Evolutionary conservation across 2,888 invertebrate species (phyloP), one percentile per base, ranked within the genome.

Genomic region (Julus scandinavius): DNA sequence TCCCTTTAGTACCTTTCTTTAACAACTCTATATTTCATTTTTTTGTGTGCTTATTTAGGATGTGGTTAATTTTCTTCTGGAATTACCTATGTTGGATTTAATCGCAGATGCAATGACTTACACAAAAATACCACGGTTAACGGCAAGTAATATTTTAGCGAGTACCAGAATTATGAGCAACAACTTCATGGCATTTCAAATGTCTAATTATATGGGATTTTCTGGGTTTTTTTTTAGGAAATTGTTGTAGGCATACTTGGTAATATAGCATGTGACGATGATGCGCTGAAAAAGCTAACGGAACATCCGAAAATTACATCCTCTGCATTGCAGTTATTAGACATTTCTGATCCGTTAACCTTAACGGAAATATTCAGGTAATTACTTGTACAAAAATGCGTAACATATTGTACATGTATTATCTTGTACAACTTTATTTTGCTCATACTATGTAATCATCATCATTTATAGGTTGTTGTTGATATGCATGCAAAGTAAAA

Each of bases 241-340:
- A 96, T 97, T 90, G 93, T 96, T 63, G 93, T 97, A 20, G 97
- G 97, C 7, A 96, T 97, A 88, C 93, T 97, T 89, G 96, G 95
- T 0, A 98, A 98, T 92, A 95, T 97, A 94, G 95, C 96, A 89
- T 95, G 95, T 90, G 94, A 95, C 89, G 93, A 94, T 89, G 93
- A 94, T 89, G 94, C 95, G 2, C 94, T 95, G 29, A 92, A 93
- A 87, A 92, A 93, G 41, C 92, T 95, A 17, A 93, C 95, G 49
- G 92, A 93, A 38, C 93, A 94, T 90, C 93, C 94, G 17, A 93
- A 94, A 49, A 93, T 95, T 49, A 92, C 96, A 89, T 92, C 93
- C 86, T 92, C 94, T 6, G 41, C 45, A 40, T 45, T 86, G 38
- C 86, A 86, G 45, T 45, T 86, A 20, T 17, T 86, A 13, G 86